Percentiles rank a stretch among this genome's conserved stretches.
These are phyloP conservation scores for Gymnoscopelus braueri DNA, from an alignment of 2,797 vertebrate species.

Conservation along the genomic window DNA sequence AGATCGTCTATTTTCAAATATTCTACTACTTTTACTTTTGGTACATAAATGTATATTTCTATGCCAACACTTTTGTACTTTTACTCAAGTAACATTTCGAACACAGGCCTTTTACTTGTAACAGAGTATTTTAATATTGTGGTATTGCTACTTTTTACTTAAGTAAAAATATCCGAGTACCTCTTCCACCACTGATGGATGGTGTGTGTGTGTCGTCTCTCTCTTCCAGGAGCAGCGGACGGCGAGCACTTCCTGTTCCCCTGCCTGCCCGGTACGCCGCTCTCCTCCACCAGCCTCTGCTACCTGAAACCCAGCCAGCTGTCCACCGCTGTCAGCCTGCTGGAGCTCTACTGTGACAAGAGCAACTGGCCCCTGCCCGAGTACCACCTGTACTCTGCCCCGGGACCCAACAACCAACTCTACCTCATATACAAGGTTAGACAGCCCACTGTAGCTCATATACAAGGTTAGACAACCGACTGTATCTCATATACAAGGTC, in stretches of 20 bases:
- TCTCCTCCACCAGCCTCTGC: constrained; percentile 86
- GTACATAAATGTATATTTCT: too few species aligned
- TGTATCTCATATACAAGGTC: background rate
- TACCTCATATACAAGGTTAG: constrained; percentile 85
- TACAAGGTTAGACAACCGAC: background rate
- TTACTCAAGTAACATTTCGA: too few species aligned
- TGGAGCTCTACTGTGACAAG: constrained; percentile 91
- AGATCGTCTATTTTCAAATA: too few species aligned
- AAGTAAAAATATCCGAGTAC: too few species aligned
- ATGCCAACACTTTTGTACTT: too few species aligned
- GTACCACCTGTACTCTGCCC: constrained; percentile 91
- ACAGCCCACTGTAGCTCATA: too few species aligned
- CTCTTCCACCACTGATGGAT: too few species aligned
- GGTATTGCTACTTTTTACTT: too few species aligned
- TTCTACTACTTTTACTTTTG: too few species aligned
- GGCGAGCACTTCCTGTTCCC: constrained; percentile 81
- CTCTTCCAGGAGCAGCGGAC: constrained; percentile 52
- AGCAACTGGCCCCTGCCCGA: constrained; percentile 89
- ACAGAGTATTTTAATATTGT: too few species aligned
- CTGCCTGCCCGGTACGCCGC: constrained; percentile 84
- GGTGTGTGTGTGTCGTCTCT: background rate
- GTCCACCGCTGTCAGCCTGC: constrained; percentile 87
- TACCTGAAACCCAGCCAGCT: constrained; percentile 89
- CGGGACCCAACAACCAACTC: constrained; percentile 82
- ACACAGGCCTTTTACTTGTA: too few species aligned